Base-by-base conservation (phyloP, 2,888 invertebrate genomes). In the Ochropleura leucogaster region DNA sequence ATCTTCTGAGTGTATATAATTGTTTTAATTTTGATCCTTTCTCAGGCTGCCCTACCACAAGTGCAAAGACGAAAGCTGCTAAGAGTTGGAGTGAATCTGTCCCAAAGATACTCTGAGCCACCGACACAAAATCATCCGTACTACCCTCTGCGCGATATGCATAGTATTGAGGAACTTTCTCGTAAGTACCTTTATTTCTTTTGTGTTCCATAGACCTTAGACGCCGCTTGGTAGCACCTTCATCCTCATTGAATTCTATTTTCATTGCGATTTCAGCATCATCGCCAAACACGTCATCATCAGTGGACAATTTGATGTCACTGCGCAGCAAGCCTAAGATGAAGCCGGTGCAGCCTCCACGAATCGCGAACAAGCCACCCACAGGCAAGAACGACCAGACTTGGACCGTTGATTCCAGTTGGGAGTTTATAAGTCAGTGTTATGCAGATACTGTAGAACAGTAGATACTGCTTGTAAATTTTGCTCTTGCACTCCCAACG, bases 321-420 rank as follows among this genome's bases (percentile, higher is more conserved):
- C 91, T 97, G 42, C 96, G 97, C 79, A 96, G 87, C 92, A 97
- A 96, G 85, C 97, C 97, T 0, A 97, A 97, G 82, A 97, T 97
- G 79, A 98, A 98, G 88, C 97, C 98, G 0, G 97, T 98, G 18
- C 97, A 98, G 89, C 97, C 98, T 3, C 98, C 98, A 0, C 97
- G 97, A 84, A 97, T 98, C 85, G 88, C 90, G 69, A 92, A 90
- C 85, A 96, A 96, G 90, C 95, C 95, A 77, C 94, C 95, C 70
- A 90, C 93, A 88, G 95, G 95, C 92, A 97, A 97, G 93, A 96
- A 96, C 87, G 97, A 97, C 90, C 93, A 87, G 78, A 87, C 98
- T 78, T 98, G 98, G 98, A 97, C 98, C 83, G 97, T 99, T 78
- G 98, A 98, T 94, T 98, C 98, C 89, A 98, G 98, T 94, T 98